These are phyloP conservation scores for Atethmia centrago DNA, from an alignment of 2,888 invertebrate genomes.

Conservation along the genomic window DNA sequence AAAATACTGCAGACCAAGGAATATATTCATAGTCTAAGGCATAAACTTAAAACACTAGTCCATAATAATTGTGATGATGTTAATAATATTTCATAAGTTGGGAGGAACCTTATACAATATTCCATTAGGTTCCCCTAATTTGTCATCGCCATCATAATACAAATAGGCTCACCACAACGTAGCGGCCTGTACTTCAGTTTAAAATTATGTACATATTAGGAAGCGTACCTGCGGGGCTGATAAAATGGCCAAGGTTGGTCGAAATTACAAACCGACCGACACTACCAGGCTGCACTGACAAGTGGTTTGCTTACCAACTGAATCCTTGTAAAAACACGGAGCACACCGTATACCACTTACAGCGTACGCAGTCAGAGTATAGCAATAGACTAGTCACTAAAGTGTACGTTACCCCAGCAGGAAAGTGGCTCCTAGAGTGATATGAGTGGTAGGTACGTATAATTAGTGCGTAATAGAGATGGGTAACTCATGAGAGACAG, in stretches of 20 bases:
- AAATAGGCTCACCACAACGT: conserved; percentile 23
- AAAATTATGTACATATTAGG: background rate
- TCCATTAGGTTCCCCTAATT: conserved; percentile 18
- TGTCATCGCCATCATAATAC: conserved; percentile 14
- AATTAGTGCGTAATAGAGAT: too few relatives aligned
- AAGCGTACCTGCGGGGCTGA: background rate
- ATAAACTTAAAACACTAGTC: conserved; percentile 17
- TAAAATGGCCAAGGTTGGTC: background rate
- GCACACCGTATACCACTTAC: too few relatives aligned
- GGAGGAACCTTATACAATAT: conserved; percentile 17
- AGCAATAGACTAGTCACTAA: background rate
- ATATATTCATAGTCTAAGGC: conserved; percentile 28
- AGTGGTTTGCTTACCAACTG: background rate
- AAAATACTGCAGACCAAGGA: conserved; percentile 15
- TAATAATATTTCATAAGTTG: conserved; percentile 41
- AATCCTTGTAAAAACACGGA: background rate
- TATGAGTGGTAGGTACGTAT: too few relatives aligned
- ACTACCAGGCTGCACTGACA: background rate
- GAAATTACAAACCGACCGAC: conserved; percentile 6
- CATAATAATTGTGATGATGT: conserved; percentile 21
- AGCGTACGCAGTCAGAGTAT: background rate
- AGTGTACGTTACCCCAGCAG: too few relatives aligned
- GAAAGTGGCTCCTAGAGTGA: too few relatives aligned
- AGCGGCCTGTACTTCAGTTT: conserved; percentile 17
- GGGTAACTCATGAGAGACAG: too few relatives aligned